These are phyloP conservation scores for Plotosus lineatus DNA, from an alignment of 2,113 vertebrate species.

Conservation along the genomic window DNA sequence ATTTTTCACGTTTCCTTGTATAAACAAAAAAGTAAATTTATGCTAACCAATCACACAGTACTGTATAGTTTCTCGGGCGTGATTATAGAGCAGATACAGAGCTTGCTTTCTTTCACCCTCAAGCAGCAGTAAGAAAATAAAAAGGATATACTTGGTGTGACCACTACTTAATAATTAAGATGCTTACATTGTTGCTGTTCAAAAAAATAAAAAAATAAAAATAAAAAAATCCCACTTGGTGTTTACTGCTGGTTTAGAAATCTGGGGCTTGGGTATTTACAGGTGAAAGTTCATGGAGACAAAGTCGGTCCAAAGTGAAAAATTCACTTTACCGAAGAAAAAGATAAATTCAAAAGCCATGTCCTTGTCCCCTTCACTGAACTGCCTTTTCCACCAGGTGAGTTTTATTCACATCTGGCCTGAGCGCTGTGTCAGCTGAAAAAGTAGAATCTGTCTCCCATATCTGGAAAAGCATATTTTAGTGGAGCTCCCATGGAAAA, in stretches of 20 bases:
- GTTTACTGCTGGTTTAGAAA: neutral
- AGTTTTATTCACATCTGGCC: neutral
- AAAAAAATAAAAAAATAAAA: no score
- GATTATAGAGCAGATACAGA: neutral
- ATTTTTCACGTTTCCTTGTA: no score
- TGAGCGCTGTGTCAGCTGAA: neutral
- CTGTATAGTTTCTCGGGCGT: neutral
- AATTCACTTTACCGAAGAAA: neutral
- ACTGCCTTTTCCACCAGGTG: neutral
- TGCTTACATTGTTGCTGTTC: neutral
- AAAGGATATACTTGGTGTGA: neutral
- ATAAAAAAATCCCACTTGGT: neutral
- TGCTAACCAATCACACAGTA: neutral
- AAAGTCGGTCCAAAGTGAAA: neutral
- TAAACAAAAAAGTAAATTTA: neutral
- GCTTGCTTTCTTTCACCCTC: neutral
- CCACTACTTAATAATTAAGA: neutral
- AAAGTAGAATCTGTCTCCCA: neutral
- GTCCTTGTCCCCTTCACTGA: slow-evolving; percentile 3
- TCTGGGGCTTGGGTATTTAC: neutral
- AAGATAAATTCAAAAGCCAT: neutral
- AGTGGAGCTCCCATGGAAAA: no score
- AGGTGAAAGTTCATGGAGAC: neutral
- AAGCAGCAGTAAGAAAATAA: neutral
- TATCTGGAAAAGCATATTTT: neutral